phyloP scores from a whole-genome alignment of 92 coral and sea anemone species.

The Epizoanthus fatuus region DNA sequence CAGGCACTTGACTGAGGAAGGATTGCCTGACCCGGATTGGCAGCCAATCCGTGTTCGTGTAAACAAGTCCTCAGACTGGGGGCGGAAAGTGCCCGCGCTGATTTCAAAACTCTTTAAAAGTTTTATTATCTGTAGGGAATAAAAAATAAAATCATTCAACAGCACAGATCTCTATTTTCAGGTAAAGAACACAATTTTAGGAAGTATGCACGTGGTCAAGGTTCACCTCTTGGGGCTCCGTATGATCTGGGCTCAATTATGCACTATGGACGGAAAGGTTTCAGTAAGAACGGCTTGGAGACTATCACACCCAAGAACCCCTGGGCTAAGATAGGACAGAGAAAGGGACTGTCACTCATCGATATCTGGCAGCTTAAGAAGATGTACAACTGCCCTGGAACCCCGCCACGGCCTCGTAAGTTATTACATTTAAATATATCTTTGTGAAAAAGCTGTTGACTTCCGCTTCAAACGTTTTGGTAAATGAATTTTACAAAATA shows the following conservation, averaged over 20 bases:
- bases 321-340: slow-evolving; percentile 7
- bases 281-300: neutral
- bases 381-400: slow-evolving; percentile 6
- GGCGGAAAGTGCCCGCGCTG: too few relatives aligned
- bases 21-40: too few relatives aligned
- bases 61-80: too few relatives aligned
- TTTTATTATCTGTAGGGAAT: too few relatives aligned
- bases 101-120: too few relatives aligned
- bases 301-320: neutral
- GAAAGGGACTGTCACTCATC: neutral
- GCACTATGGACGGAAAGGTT: neutral
- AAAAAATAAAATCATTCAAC: too few relatives aligned
- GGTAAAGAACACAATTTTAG: slow-evolving; percentile 18
- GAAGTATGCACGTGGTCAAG: slow-evolving; percentile 6
- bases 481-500: too few relatives aligned
- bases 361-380: slow-evolving; percentile 4
- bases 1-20: too few relatives aligned
- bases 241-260: neutral
- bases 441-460: too few relatives aligned
- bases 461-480: too few relatives aligned
- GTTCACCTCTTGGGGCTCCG: neutral
- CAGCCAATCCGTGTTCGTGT: too few relatives aligned
- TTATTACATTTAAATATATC: too few relatives aligned
- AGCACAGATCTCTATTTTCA: neutral
- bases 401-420: slow-evolving; percentile 15